These are phyloP conservation scores for Aplysia californica DNA, from an alignment of 1,140 invertebrate species.

Conservation along the genomic window DNA sequence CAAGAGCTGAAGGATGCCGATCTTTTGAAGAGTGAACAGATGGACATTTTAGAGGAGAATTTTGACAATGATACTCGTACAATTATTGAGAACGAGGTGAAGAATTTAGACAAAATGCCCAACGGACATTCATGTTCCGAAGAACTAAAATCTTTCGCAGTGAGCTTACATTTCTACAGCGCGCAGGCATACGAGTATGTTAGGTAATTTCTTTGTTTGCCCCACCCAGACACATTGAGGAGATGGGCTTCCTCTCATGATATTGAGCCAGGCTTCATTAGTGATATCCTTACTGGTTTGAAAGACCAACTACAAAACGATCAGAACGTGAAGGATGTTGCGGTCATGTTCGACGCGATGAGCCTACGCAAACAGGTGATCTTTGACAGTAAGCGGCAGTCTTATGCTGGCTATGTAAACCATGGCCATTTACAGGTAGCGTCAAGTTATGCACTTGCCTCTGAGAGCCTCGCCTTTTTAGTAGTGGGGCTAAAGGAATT, in stretches of 20 bases:
- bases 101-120: not conserved
- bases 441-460: not conserved
- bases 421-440: not conserved
- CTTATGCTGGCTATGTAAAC: not conserved
- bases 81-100: not conserved
- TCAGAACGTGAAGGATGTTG: not conserved
- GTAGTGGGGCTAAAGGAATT: not conserved
- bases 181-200: not conserved
- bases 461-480: not conserved
- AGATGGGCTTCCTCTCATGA: not conserved
- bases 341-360: constrained; percentile 3
- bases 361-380: not conserved
- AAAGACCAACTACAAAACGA: not conserved
- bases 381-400: not conserved
- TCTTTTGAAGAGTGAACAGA: not conserved
- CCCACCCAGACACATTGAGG: not conserved
- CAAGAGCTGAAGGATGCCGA: not conserved
- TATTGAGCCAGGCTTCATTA: not conserved
- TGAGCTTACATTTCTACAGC: constrained; percentile 9
- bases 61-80: not conserved
- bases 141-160: not conserved
- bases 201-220: not conserved
- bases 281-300: not conserved
- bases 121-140: not conserved
- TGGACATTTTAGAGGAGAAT: not conserved